Percentiles rank a stretch among this genome's conserved stretches.
Evolutionary conservation across 2,113 vertebrate genomes (phyloP).

Genomic region (Mustela nigripes): DNA sequence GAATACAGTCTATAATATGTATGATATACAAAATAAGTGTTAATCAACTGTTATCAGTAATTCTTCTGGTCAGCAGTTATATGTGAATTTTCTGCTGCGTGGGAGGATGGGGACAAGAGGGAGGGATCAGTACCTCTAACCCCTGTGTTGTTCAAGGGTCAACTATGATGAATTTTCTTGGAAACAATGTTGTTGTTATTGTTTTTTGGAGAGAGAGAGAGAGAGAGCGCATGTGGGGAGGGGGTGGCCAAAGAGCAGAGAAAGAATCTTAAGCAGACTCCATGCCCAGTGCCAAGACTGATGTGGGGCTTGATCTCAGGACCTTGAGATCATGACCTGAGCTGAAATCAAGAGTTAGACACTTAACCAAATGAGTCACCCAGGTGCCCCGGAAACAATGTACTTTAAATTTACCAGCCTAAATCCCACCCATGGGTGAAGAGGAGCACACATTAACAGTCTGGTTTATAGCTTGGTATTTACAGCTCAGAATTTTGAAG

Average conservation of each 20-base stretch:
- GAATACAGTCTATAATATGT: neutral
- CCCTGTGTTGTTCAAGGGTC: neutral
- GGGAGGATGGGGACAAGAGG: neutral
- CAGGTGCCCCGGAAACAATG: neutral
- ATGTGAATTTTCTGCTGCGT: neutral
- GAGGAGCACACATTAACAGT: neutral
- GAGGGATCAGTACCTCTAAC: neutral
- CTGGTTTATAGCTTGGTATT: neutral
- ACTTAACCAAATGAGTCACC: neutral
- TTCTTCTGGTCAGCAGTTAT: neutral
- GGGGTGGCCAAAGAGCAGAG: neutral
- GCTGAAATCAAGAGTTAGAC: neutral
- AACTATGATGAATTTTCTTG: neutral
- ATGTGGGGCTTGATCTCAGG: neutral
- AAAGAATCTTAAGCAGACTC: neutral
- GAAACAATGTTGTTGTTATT: neutral
- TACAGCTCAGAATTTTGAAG: neutral
- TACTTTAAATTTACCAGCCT: neutral
- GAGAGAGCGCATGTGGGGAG: fast-evolving
- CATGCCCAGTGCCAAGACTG: neutral
- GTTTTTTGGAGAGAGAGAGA: neutral
- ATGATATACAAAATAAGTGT: neutral
- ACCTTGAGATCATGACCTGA: neutral
- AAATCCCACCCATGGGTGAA: neutral
- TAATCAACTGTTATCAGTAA: neutral